Evolutionary conservation across 2,113 vertebrate species (phyloP).

Genomic region (Aspidoscelis tigris): DNA sequence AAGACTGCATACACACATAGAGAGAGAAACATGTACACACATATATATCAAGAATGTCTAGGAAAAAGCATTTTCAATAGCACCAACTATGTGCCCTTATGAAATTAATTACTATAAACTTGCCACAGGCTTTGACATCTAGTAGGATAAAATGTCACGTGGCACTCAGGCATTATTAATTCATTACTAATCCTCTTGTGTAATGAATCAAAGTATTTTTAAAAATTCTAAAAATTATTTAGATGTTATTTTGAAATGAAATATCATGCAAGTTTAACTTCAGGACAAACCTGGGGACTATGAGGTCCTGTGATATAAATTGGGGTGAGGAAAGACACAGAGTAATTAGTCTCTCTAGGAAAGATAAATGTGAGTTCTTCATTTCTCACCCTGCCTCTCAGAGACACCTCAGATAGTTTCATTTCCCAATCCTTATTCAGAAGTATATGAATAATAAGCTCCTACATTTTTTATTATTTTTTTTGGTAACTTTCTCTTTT

Average conservation of each 20-base stretch:
- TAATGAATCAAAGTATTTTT: neutral
- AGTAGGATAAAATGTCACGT: neutral
- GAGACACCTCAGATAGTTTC: constrained; percentile 6
- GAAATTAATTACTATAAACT: neutral
- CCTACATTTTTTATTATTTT: neutral
- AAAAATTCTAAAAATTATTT: constrained; percentile 5
- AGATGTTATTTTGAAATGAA: constrained; percentile 20
- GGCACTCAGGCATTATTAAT: constrained; percentile 1
- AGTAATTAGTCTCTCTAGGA: constrained; percentile 4
- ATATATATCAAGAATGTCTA: neutral
- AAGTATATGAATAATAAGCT: constrained; percentile 25
- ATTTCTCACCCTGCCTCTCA: neutral
- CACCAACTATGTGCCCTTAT: neutral
- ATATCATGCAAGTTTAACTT: neutral
- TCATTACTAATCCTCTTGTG: neutral
- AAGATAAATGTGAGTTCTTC: constrained; percentile 4
- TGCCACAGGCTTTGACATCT: neutral
- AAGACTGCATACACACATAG: neutral
- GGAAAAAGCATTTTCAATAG: neutral
- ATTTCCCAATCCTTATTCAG: neutral
- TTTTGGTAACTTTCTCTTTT: neutral
- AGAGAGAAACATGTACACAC: neutral
- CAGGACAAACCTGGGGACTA: constrained; percentile 5
- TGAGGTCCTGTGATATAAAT: neutral
- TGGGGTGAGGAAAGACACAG: neutral